Conservation (phyloP, 2,797 vertebrate genomes). For the Cossypha dichroa region DNA sequence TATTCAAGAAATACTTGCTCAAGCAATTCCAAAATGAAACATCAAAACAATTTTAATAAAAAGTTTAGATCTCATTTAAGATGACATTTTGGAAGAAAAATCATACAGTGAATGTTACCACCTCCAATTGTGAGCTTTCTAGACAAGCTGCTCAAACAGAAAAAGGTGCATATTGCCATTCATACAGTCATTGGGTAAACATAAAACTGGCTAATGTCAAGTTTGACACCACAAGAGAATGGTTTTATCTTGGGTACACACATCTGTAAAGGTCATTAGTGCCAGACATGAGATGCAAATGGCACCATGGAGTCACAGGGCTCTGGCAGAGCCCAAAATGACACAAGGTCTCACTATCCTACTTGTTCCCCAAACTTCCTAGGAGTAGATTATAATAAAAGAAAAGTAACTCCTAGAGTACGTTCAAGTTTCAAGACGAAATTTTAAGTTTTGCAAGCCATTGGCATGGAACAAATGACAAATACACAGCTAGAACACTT, state of each 20-base stretch:
- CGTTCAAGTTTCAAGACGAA: not conserved
- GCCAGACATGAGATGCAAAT: not conserved
- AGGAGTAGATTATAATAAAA: not conserved
- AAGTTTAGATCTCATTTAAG: not conserved
- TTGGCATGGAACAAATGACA: not conserved
- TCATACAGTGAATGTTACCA: not conserved
- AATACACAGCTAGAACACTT: not conserved
- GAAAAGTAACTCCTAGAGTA: not conserved
- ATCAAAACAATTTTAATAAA: not conserved
- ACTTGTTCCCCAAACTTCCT: not conserved
- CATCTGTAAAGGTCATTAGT: not conserved
- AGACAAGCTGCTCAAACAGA: not conserved
- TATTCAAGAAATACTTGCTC: not conserved
- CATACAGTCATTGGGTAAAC: not conserved
- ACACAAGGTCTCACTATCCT: not conserved
- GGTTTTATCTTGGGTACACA: not conserved
- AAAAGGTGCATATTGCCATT: not conserved
- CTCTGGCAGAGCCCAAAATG: not conserved
- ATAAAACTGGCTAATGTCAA: not conserved
- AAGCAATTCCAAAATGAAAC: not conserved
- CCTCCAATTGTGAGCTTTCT: not conserved
- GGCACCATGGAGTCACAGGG: accelerated
- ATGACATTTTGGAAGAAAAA: not conserved
- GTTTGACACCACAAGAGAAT: not conserved
- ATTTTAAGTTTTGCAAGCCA: not conserved